Evolutionary conservation across 1,140 invertebrate genomes (phyloP).

Genomic region (Pogonomyrmex californicus): DNA sequence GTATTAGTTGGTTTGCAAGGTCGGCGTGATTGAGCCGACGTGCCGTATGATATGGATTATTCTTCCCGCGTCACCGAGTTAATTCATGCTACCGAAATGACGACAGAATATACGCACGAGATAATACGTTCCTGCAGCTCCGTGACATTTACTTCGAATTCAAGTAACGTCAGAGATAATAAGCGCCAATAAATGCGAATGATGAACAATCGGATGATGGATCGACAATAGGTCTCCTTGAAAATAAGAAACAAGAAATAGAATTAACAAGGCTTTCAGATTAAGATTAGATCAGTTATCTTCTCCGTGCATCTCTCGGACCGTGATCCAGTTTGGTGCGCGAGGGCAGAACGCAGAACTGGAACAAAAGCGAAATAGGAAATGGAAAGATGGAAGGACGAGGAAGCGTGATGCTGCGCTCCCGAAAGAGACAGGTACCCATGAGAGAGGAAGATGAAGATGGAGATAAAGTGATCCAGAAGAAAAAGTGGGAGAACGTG

Average conservation of each 20-base stretch:
- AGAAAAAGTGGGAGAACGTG: constrained; percentile 32
- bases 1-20: constrained; percentile 77
- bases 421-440: background rate
- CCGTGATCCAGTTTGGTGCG: background rate
- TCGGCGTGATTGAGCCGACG: constrained; percentile 77
- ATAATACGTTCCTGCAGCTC: constrained; percentile 39
- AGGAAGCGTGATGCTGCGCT: background rate
- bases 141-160: background rate
- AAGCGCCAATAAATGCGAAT: constrained; percentile 5
- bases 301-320: background rate
- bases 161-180: constrained; percentile 19
- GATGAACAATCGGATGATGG: constrained; percentile 10
- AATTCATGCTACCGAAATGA: constrained; percentile 67
- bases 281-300: background rate
- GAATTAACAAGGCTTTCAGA: background rate
- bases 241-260: background rate
- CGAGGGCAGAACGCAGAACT: background rate
- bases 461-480: constrained; percentile 30
- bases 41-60: constrained; percentile 76
- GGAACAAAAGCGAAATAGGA: background rate
- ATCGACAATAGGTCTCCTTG: constrained; percentile 7
- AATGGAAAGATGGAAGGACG: background rate
- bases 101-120: constrained; percentile 39
- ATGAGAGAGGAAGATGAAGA: background rate
- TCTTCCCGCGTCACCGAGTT: constrained; percentile 74